Percentiles rank a stretch among this genome's conserved stretches.
Evolutionary conservation across 1,140 invertebrate genomes (phyloP).

Genomic region (Caenorhabditis latens): DNA sequence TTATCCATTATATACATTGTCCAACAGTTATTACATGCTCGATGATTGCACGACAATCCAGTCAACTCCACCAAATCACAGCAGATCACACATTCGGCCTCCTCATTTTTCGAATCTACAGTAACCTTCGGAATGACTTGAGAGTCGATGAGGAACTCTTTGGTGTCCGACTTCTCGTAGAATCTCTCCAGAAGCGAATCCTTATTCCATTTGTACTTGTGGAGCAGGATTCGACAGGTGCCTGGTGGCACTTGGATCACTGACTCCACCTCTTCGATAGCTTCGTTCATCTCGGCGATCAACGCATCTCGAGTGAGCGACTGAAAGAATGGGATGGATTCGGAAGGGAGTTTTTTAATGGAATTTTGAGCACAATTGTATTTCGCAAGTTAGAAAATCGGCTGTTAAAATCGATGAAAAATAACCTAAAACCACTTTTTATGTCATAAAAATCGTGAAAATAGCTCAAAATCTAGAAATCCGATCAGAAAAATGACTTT

Average conservation of each 20-base stretch:
- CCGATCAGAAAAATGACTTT: too few species aligned
- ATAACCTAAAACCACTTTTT: too few species aligned
- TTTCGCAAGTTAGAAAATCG: too few species aligned
- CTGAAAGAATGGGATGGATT: not conserved
- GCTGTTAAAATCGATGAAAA: too few species aligned
- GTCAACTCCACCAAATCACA: not conserved
- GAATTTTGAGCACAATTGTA: too few species aligned
- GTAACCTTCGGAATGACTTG: not conserved
- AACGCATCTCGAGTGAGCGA: slow-evolving; percentile 84
- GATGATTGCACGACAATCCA: not conserved
- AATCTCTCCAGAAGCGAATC: slow-evolving; percentile 96
- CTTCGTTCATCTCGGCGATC: slow-evolving; percentile 90
- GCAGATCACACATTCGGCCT: slow-evolving; percentile 18
- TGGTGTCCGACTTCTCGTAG: not conserved
- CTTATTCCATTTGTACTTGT: slow-evolving; percentile 98
- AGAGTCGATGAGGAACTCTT: not conserved
- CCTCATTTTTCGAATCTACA: too few species aligned
- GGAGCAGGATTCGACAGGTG: slow-evolving; percentile 90
- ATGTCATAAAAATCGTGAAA: too few species aligned
- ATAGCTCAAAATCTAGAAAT: too few species aligned
- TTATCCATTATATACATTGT: not conserved
- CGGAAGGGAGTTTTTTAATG: too few species aligned
- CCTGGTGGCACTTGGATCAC: slow-evolving; percentile 87
- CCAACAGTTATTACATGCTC: not conserved
- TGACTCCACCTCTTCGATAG: slow-evolving; percentile 30